Percentiles rank a stretch among this genome's conserved stretches.
phyloP scores from a whole-genome alignment of 2,888 invertebrate genomes.

The Tachina lurida region DNA sequence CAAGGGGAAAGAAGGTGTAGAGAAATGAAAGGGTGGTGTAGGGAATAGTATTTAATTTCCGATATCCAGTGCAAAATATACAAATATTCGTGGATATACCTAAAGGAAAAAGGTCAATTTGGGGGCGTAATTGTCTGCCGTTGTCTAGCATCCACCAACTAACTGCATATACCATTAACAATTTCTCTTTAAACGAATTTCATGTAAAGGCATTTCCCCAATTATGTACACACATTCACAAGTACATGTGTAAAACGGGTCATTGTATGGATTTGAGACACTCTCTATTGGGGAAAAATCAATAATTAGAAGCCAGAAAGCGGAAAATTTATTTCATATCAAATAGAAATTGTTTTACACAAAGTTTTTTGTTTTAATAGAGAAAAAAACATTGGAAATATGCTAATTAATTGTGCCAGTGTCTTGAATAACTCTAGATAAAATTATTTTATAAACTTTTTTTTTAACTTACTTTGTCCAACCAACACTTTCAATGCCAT shows the following conservation, averaged over 20 bases:
- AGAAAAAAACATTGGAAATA: slow-evolving; percentile 7
- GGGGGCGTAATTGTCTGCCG: slow-evolving; percentile 63
- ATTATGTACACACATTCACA: background rate
- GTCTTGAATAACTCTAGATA: slow-evolving; percentile 8
- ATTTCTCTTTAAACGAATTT: slow-evolving; percentile 10
- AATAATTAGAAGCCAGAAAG: slow-evolving; percentile 53
- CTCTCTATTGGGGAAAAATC: slow-evolving; percentile 71
- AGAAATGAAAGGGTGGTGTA: background rate
- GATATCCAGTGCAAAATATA: slow-evolving; percentile 58
- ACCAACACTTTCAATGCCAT: slow-evolving; percentile 95
- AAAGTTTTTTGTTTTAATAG: background rate
- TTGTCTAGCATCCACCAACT: background rate
- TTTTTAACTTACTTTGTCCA: slow-evolving; percentile 90
- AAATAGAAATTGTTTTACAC: background rate
- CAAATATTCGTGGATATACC: slow-evolving; percentile 16
- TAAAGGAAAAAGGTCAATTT: slow-evolving; percentile 66
- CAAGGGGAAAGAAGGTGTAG: background rate
- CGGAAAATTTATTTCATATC: slow-evolving; percentile 23
- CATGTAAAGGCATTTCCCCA: slow-evolving; percentile 22
- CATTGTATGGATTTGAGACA: background rate
- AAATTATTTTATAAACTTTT: slow-evolving; percentile 27
- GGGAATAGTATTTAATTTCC: slow-evolving; percentile 36
- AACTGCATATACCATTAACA: background rate
- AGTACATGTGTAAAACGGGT: background rate
- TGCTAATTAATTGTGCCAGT: slow-evolving; percentile 4